phyloP scores from a whole-genome alignment of 2,797 vertebrate species.

The Oryzias sinensis region DNA sequence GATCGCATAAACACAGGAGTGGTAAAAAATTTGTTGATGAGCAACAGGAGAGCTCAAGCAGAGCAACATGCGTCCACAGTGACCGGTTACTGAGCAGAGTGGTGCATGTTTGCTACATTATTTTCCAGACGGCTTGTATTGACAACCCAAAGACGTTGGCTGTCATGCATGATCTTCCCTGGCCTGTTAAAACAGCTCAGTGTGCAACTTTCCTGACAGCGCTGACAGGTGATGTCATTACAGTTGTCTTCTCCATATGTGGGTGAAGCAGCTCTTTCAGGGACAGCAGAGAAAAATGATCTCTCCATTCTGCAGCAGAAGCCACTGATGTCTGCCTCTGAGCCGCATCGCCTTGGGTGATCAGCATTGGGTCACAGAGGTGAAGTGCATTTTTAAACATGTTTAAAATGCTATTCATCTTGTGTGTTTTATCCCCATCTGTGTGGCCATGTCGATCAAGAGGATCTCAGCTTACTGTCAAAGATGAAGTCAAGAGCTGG shows the following conservation, averaged over 20 bases:
- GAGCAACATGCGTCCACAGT: neutral
- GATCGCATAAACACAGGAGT: too few species aligned
- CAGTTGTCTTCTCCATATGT: neutral
- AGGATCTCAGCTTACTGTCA: too few species aligned
- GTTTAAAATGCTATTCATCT: too few species aligned
- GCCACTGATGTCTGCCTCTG: too few species aligned
- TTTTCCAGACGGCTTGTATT: neutral
- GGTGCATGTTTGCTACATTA: neutral
- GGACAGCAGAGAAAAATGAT: neutral
- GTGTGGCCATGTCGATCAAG: too few species aligned
- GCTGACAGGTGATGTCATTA: neutral
- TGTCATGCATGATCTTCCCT: neutral
- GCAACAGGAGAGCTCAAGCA: neutral
- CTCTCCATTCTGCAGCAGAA: neutral
- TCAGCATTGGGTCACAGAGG: too few species aligned
- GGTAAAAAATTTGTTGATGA: too few species aligned
- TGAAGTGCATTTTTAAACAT: too few species aligned
- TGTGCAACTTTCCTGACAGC: conserved; percentile 1
- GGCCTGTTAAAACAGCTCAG: neutral
- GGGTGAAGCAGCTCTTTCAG: neutral
- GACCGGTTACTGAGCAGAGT: neutral
- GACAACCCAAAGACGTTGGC: neutral
- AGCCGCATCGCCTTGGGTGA: too few species aligned
- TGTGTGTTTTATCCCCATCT: too few species aligned
- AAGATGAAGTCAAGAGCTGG: too few species aligned